A percentile compares a stretch with the other conserved stretches of the same genome.
phyloP scores from a whole-genome alignment of 2,113 vertebrate species.

The Cryptomyrus ogoouensis region DNA sequence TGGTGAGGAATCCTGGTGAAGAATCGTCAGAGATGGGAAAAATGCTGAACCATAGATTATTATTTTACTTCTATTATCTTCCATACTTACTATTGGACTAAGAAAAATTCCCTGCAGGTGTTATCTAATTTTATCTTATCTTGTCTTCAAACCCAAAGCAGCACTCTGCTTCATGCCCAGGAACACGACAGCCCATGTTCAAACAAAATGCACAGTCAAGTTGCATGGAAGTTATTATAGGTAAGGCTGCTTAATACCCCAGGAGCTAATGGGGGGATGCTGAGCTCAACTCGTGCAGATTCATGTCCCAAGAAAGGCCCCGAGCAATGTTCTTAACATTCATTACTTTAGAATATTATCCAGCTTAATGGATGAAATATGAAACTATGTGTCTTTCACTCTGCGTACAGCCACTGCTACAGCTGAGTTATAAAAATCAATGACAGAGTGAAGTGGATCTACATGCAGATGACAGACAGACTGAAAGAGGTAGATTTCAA shows the following conservation, averaged over 20 bases:
- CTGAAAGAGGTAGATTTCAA: background rate
- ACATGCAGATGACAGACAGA: background rate
- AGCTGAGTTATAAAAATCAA: background rate
- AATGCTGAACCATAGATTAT: background rate
- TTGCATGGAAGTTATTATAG: background rate
- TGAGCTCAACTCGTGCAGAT: background rate
- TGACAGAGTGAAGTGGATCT: background rate
- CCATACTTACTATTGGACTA: background rate
- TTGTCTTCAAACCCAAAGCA: background rate
- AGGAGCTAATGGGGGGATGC: background rate
- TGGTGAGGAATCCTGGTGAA: background rate
- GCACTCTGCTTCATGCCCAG: background rate
- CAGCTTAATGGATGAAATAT: conserved; percentile 2
- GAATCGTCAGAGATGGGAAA: background rate
- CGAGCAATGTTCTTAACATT: background rate
- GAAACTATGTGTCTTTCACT: background rate
- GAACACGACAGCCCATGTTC: background rate
- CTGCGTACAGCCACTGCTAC: background rate
- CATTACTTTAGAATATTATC: background rate
- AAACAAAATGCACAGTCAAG: background rate
- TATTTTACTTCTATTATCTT: background rate
- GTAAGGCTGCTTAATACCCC: background rate
- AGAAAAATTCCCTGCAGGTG: background rate
- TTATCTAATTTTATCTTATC: background rate
- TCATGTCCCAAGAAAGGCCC: conserved; percentile 1